Evolutionary conservation across 2,113 vertebrate genomes (phyloP).

Genomic region (Dicrurus megarhynchus): DNA sequence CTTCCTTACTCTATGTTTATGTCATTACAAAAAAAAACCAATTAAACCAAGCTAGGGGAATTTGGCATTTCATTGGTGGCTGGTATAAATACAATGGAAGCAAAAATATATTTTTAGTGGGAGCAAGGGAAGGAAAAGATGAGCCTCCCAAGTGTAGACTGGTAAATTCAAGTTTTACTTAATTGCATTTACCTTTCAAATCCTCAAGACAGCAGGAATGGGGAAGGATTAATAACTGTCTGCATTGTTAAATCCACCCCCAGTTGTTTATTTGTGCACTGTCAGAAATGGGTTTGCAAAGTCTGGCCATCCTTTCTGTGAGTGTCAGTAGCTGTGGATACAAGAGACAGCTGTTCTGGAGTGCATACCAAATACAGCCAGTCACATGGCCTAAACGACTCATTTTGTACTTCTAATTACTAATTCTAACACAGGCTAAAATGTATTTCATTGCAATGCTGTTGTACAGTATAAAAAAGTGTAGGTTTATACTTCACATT

Average conservation of each 20-base stretch:
- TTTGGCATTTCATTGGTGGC: neutral
- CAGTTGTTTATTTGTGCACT: conserved; percentile 1
- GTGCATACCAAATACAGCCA: neutral
- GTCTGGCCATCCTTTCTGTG: neutral
- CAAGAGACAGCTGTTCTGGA: neutral
- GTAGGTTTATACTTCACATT: neutral
- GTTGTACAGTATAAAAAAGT: neutral
- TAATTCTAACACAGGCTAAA: neutral
- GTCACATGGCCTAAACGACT: neutral
- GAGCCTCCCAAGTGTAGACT: neutral
- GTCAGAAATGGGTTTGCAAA: neutral
- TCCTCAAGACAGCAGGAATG: neutral
- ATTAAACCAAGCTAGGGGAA: neutral
- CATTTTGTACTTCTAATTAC: neutral
- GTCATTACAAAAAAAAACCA: neutral
- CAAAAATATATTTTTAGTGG: neutral
- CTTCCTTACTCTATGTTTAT: neutral
- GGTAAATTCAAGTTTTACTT: neutral
- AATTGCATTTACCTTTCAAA: neutral
- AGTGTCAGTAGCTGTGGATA: neutral
- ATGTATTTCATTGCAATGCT: neutral
- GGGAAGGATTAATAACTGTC: neutral
- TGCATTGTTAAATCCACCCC: neutral
- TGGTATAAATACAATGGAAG: neutral
- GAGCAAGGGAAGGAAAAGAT: neutral